Evolutionary conservation across 2,113 vertebrate species (phyloP).

Genomic region (Scatophagus argus): DNA sequence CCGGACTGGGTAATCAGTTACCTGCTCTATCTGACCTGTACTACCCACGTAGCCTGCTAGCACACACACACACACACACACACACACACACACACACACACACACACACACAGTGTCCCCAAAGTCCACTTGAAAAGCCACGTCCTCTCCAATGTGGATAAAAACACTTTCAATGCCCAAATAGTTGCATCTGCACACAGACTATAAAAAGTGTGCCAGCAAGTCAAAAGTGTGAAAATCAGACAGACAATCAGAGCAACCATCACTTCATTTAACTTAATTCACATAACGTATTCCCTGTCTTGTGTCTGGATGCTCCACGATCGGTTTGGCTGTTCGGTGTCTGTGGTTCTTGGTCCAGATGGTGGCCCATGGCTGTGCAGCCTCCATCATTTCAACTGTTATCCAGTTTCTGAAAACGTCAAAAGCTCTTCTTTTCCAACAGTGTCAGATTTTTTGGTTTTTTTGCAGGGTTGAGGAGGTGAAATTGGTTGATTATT

Average conservation of each 20-base stretch:
- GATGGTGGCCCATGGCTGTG: too few relatives aligned
- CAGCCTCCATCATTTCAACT: too few relatives aligned
- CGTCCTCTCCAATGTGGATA: neutral
- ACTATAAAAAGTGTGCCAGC: neutral
- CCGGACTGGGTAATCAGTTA: slow-evolving; percentile 84
- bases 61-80: slow-evolving; percentile 14
- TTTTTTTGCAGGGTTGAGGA: too few relatives aligned
- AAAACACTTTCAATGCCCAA: neutral
- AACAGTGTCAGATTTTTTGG: too few relatives aligned
- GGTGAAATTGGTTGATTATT: too few relatives aligned
- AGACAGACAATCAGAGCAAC: neutral
- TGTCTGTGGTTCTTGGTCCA: too few relatives aligned
- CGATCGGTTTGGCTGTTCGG: too few relatives aligned
- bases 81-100: slow-evolving; percentile 34
- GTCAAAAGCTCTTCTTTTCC: too few relatives aligned
- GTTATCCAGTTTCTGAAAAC: too few relatives aligned
- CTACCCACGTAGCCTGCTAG: slow-evolving; percentile 42
- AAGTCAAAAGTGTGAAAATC: neutral
- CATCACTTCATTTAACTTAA: neutral
- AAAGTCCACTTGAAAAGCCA: slow-evolving; percentile 53
- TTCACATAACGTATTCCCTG: neutral
- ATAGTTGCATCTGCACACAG: neutral
- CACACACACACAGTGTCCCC: slow-evolving; percentile 33
- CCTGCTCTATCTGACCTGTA: slow-evolving; percentile 72
- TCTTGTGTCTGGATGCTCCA: too few relatives aligned